Base-by-base conservation (phyloP, 1,140 invertebrate genomes). In the Patella vulgata region DNA sequence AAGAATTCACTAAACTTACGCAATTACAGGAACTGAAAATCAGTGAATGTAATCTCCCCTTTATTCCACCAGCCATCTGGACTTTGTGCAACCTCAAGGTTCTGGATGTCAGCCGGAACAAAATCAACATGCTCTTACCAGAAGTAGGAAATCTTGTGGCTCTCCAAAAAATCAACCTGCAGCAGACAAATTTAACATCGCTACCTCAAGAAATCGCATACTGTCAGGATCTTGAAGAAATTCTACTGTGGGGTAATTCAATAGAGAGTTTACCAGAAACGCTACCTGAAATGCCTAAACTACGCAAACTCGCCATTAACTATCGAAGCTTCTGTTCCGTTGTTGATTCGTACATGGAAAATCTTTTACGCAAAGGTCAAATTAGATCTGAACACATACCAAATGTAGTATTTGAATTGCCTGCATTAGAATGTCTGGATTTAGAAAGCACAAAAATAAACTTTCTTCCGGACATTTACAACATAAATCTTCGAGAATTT, bases 351-450 rank as follows among this genome's bases (percentile, higher is more conserved):
- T 82, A 83, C 64, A 80, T 81, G 73, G 72, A 74, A 57, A 74
- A 68, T 33, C 68, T 84, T 25, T 63, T 84, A 33, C 67, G 71
- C 44, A 82, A 79, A 63, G 80, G 82, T 25, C 81, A 85, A 70
- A 78, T 85, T 17, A 77, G 75, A 36, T 84, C 82, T 0, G 82
- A 85, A 66, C 82, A 84, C 60, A 78, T 85, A 42, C 83, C 84
- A 4, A 44, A 66, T 17, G 81, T 84, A 36, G 71, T 85, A 19
- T 85, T 84, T 71, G 80, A 84, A 64, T 63, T 85, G 8, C 78
- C 81, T 54, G 71, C 69, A 60, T 63, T 84, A 25, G 63, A 78
- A 63, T 59, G 59, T 8, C 66, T 85, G 4, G 80, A 85, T 64
- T 66, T 85, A 33, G 78, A 83, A 50, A 68, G 68, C 52, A 82